Percentiles rank a stretch among this genome's conserved stretches.
These are phyloP conservation scores for Coenonympha glycerion DNA, from an alignment of 2,888 invertebrate genomes.

Conservation along the genomic window DNA sequence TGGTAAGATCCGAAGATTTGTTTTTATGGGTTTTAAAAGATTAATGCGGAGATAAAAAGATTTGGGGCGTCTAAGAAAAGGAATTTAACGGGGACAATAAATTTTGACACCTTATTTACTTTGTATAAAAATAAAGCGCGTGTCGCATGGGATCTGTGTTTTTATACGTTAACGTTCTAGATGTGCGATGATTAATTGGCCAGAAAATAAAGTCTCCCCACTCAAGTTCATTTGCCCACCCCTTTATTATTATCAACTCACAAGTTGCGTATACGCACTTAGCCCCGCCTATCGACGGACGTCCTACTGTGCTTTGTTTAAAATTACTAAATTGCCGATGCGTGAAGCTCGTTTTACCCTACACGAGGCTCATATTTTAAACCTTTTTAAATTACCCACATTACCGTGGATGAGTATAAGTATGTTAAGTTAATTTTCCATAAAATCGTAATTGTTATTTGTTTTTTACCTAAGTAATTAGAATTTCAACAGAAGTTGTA, in stretches of 20 bases:
- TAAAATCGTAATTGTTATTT: conserved; percentile 7
- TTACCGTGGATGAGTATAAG: background rate
- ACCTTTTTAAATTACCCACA: conserved; percentile 19
- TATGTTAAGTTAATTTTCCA: conserved; percentile 12
- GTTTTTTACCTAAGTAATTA: conserved; percentile 6
- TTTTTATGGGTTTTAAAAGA: conserved; percentile 68
- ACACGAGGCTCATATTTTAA: conserved; percentile 18
- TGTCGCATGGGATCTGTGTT: conserved; percentile 7
- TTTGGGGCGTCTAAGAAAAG: conserved; percentile 55
- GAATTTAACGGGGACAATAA: conserved; percentile 59
- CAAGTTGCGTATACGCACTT: conserved; percentile 43
- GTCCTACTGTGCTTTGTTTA: conserved; percentile 55
- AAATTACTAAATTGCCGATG: conserved; percentile 44
- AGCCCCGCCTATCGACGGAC: conserved; percentile 52
- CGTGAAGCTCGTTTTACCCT: conserved; percentile 38
- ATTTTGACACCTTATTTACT: conserved; percentile 56
- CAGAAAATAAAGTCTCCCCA: conserved; percentile 26
- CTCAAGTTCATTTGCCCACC: conserved; percentile 24
- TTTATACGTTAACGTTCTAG: conserved; percentile 26
- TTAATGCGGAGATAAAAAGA: conserved; percentile 68
- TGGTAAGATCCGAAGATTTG: conserved; percentile 67
- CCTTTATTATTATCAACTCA: conserved; percentile 24
- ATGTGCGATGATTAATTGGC: conserved; percentile 21
- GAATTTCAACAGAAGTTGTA: background rate
- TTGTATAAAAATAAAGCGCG: conserved; percentile 31